Conservation (phyloP, 2,113 vertebrate species). For the Ptyas mucosa region DNA sequence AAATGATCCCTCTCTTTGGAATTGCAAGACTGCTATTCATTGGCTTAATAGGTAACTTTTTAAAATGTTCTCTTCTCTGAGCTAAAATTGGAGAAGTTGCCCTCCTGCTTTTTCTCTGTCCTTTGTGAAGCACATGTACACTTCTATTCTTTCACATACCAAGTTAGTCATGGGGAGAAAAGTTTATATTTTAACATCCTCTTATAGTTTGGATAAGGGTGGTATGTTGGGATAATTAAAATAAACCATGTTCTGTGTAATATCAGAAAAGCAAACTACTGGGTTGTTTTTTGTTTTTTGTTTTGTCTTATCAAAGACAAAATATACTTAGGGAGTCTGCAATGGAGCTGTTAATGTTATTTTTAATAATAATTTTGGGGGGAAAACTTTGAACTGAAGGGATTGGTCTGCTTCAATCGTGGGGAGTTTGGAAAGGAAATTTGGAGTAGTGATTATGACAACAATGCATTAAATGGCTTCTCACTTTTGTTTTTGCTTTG, state of each 20-base stretch:
- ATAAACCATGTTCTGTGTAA: background rate
- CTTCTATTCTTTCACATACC: background rate
- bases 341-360: background rate
- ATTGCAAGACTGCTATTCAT: constrained; percentile 77
- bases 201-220: background rate
- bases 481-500: background rate
- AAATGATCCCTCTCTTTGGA: constrained; percentile 85
- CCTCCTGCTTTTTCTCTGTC: background rate
- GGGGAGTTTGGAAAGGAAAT: background rate
- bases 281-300: background rate
- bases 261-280: background rate
- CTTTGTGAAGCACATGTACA: background rate
- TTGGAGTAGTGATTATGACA: background rate
- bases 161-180: background rate
- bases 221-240: background rate
- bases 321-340: background rate
- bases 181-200: background rate
- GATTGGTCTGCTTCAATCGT: background rate
- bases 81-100: background rate
- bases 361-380: background rate
- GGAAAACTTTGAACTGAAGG: background rate
- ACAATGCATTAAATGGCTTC: background rate
- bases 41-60: constrained; percentile 70
- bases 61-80: too few relatives aligned
- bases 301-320: background rate